Percentiles rank a stretch among this genome's conserved stretches.
Conservation (phyloP, 2,888 invertebrate genomes). For the Parelbella ahira region DNA sequence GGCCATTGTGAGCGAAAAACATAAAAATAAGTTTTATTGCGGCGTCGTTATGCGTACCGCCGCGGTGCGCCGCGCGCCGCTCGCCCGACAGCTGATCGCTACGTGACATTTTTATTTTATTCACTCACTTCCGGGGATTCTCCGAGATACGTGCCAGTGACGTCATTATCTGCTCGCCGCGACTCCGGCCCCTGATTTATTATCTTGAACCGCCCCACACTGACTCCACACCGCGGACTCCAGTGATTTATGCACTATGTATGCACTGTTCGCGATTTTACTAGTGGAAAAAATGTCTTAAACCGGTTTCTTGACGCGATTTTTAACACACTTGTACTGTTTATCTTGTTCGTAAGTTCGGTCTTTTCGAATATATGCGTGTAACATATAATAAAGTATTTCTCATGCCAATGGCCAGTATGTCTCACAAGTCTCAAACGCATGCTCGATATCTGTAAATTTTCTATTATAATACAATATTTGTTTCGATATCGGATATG, state of each 20-base stretch:
- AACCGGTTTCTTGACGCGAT: slow-evolving; percentile 35
- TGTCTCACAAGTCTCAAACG: too few relatives aligned
- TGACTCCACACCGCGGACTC: slow-evolving; percentile 49
- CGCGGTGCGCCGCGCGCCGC: slow-evolving; percentile 51
- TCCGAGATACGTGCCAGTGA: slow-evolving; percentile 77
- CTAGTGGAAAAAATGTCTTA: slow-evolving; percentile 46
- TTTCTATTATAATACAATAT: too few relatives aligned
- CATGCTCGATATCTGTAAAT: too few relatives aligned
- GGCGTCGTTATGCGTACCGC: slow-evolving; percentile 79
- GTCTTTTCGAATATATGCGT: too few relatives aligned
- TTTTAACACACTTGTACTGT: slow-evolving; percentile 11
- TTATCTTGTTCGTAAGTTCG: too few relatives aligned
- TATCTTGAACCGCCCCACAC: slow-evolving; percentile 57
- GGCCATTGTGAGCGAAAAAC: slow-evolving; percentile 81
- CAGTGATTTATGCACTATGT: slow-evolving; percentile 54
- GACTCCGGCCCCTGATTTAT: slow-evolving; percentile 70
- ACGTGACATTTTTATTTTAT: slow-evolving; percentile 81
- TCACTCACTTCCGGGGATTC: slow-evolving; percentile 78
- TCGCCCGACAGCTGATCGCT: slow-evolving; percentile 79
- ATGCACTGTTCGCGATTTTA: slow-evolving; percentile 48
- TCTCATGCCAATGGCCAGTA: too few relatives aligned
- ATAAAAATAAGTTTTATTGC: slow-evolving; percentile 81
- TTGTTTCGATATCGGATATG: too few relatives aligned
- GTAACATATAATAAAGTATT: too few relatives aligned
- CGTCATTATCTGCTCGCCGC: slow-evolving; percentile 72